Conservation (phyloP, 2,888 invertebrate species). For the Stegana nigrithorax region DNA sequence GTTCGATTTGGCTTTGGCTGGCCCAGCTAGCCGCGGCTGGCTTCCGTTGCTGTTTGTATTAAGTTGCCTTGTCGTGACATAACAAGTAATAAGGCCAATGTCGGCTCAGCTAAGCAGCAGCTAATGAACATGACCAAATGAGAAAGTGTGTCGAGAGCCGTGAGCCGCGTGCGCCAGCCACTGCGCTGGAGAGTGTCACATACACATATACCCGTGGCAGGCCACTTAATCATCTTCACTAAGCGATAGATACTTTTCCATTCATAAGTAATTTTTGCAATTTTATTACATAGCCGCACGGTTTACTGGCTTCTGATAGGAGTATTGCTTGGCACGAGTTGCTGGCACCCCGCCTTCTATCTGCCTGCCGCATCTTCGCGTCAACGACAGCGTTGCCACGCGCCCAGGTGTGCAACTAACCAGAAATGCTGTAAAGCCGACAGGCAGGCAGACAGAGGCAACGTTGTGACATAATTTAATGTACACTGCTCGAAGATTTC, state of each 20-base stretch:
- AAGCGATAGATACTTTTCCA: slow-evolving; percentile 10
- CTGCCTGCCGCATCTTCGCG: neutral
- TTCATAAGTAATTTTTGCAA: slow-evolving; percentile 22
- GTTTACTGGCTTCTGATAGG: slow-evolving; percentile 6
- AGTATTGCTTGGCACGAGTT: too few relatives aligned
- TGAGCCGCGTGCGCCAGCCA: neutral
- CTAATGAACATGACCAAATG: too few relatives aligned
- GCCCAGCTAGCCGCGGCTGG: too few relatives aligned
- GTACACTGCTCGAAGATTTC: slow-evolving; percentile 1
- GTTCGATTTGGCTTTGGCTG: too few relatives aligned
- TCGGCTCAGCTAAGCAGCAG: neutral
- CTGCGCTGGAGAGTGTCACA: neutral
- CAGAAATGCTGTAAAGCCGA: slow-evolving; percentile 3
- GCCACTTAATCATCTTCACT: neutral
- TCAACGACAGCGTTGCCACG: neutral
- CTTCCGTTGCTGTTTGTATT: neutral
- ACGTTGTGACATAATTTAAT: slow-evolving; percentile 13
- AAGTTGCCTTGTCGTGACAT: slow-evolving; percentile 1
- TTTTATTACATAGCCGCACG: slow-evolving; percentile 18
- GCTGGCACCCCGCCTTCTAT: neutral
- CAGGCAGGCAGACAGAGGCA: neutral
- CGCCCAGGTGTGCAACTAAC: neutral
- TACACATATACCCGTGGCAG: neutral
- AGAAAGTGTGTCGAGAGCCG: neutral
- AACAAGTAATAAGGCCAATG: slow-evolving; percentile 14